These are phyloP conservation scores for Trachelus troglodyta DNA, from an alignment of 2,888 invertebrate genomes.

Conservation along the genomic window DNA sequence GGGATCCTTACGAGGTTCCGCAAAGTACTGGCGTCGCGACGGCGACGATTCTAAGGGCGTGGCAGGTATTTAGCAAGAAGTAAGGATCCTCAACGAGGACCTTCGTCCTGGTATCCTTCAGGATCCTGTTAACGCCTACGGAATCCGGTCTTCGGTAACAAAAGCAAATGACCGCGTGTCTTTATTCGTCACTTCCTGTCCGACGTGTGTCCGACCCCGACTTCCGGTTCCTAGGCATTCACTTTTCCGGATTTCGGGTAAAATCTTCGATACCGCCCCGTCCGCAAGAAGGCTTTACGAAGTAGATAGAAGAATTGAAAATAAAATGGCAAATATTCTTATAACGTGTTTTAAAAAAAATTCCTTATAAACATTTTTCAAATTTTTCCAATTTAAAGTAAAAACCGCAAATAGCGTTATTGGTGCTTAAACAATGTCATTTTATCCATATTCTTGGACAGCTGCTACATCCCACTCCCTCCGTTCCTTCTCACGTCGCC, in stretches of 20 bases:
- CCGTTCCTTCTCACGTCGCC: background rate
- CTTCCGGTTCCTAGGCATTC: background rate
- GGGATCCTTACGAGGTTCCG: background rate
- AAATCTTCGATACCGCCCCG: too few species aligned
- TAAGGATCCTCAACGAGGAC: conserved; percentile 6
- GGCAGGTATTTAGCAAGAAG: conserved; percentile 34
- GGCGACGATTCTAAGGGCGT: conserved; percentile 29
- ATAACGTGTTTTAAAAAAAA: too few species aligned
- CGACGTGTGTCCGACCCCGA: background rate
- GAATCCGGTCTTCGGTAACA: conserved; percentile 39
- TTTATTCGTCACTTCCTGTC: conserved; percentile 4
- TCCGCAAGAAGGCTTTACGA: too few species aligned
- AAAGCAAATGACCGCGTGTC: conserved; percentile 29
- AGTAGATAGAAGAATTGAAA: too few species aligned
- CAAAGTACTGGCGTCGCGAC: background rate
- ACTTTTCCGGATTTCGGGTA: too few species aligned
- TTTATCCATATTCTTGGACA: too few species aligned
- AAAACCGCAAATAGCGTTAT: too few species aligned
- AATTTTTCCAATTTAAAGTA: too few species aligned
- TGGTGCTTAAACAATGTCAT: too few species aligned
- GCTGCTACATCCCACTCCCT: too few species aligned
- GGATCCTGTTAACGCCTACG: conserved; percentile 49
- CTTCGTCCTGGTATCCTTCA: conserved; percentile 17
- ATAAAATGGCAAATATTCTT: too few species aligned
- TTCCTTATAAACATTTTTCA: too few species aligned